A percentile compares a stretch with the other conserved stretches of the same genome.
Evolutionary conservation across 2,888 invertebrate genomes (phyloP).

Genomic region (Molanna angustata): DNA sequence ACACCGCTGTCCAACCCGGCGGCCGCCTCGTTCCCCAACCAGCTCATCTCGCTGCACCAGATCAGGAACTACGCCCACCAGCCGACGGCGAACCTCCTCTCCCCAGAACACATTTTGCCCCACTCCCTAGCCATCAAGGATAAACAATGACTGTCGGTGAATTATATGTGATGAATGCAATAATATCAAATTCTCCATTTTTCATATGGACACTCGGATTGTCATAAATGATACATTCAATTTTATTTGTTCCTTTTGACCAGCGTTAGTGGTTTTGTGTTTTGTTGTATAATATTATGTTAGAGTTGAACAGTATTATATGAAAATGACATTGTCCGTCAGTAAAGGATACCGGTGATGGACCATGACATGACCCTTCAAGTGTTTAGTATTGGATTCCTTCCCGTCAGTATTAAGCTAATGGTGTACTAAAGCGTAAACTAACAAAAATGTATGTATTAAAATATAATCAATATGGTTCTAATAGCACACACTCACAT

Average conservation of each 20-base stretch:
- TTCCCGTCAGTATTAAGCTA: constrained; percentile 18
- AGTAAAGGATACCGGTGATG: not conserved
- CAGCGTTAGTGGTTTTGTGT: constrained; percentile 8
- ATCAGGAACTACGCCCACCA: constrained; percentile 95
- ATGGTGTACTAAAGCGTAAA: constrained; percentile 16
- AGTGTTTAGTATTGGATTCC: constrained; percentile 19
- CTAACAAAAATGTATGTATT: no score
- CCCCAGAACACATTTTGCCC: constrained; percentile 64
- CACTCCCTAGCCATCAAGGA: constrained; percentile 54
- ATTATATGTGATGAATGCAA: constrained; percentile 29
- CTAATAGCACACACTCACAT: no score
- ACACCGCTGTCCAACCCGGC: constrained; percentile 45
- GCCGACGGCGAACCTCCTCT: constrained; percentile 72
- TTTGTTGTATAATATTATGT: constrained; percentile 1
- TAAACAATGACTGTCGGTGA: constrained; percentile 44
- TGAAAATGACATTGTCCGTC: not conserved
- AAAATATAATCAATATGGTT: no score
- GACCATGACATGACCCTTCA: constrained; percentile 1
- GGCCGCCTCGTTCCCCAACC: constrained; percentile 80
- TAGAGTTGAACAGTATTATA: constrained; percentile 15
- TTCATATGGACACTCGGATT: constrained; percentile 28
- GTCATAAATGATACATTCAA: no score
- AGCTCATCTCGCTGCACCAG: constrained; percentile 92
- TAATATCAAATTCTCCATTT: constrained; percentile 26
- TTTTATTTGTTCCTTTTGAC: constrained; percentile 4